Evolutionary conservation across 2,797 vertebrate species (phyloP), one percentile per base, ranked within the genome.

Genomic region (Netta rufina): DNA sequence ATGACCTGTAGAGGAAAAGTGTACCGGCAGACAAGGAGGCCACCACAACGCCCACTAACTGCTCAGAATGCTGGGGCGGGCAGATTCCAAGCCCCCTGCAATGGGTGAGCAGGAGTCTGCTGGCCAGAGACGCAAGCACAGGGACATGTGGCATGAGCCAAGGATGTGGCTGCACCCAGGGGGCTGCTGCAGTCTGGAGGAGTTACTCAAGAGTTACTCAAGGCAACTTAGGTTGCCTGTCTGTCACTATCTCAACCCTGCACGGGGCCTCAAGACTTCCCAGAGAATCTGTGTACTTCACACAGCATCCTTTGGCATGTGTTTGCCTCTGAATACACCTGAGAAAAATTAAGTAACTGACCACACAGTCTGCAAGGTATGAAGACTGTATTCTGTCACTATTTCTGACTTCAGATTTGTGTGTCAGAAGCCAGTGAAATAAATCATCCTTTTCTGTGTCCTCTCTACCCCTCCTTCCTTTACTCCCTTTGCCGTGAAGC

Each of bases 81-180:
- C 1, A 2, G 39, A 30, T 92, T 90, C 94, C 28, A 19, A 65
- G 62, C 19, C 3, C 6, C 25, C 25, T 10, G 54, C 54, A 32
- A 11, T 3, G 16, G 25, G 13, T 18, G 13, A 28, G 38, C 6
- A 28, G 38, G 38, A 41, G 33, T 18, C 25, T 19, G 2, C 43
- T 36, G n/a, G 18, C 8, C 17, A 7, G 56, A 43, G 51, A 17
- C 2, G 2, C 0, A 0, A 20, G 22, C 60, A 19, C 5, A 39
- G 24, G n/a, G 39, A 66, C 24, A 5, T 51, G 14, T 71, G 36
- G 53, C 0, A 0, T 43, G 47, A 43, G 27, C 38, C 73, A 39
- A 39, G 45, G 24, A 54, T 39, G 25, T 24, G 36, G 16, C 30
- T 53, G 41, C 32, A 45, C 28, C 15, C 14, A 47, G 27, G 13